These are phyloP conservation scores for Myopa testacea DNA, from an alignment of 2,888 invertebrate genomes.

Conservation along the genomic window DNA sequence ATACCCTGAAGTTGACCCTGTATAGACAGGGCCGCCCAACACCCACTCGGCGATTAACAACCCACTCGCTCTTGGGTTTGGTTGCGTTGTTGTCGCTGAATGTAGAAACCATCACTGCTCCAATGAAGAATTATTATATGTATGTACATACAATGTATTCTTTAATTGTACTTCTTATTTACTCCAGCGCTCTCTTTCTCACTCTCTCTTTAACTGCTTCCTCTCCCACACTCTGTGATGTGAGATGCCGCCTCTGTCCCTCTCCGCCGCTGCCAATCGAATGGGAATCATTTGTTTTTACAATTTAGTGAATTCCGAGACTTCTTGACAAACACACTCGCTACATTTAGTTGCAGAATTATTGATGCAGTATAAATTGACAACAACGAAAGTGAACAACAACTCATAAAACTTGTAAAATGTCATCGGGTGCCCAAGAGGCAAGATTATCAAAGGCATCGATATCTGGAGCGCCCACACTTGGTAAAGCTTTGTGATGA, in stretches of 20 bases:
- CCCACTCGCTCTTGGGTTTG: background rate
- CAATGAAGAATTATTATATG: background rate
- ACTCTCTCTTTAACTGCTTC: background rate
- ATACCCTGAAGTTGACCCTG: too few species aligned
- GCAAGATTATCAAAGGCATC: conserved; percentile 6
- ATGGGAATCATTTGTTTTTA: conserved; percentile 29
- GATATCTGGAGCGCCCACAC: conserved; percentile 6
- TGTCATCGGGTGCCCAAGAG: background rate
- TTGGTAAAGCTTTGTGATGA: conserved; percentile 9
- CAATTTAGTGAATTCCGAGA: conserved; percentile 29
- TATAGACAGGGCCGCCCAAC: background rate
- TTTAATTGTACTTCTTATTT: too few species aligned
- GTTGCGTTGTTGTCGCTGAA: background rate
- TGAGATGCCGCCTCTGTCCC: background rate
- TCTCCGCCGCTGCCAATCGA: background rate
- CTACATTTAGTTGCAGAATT: background rate
- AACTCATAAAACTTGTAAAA: conserved; percentile 8
- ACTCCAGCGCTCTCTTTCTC: background rate
- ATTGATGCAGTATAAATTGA: background rate
- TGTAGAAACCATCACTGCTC: background rate
- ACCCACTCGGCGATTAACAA: background rate
- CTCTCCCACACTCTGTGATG: background rate
- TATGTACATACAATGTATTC: conserved; percentile 3
- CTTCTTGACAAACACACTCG: conserved; percentile 20
- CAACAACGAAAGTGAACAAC: background rate